Percentiles rank a stretch among this genome's conserved stretches.
Conservation (phyloP, 2,797 vertebrate species). For the Aeoliscus strigatus region DNA sequence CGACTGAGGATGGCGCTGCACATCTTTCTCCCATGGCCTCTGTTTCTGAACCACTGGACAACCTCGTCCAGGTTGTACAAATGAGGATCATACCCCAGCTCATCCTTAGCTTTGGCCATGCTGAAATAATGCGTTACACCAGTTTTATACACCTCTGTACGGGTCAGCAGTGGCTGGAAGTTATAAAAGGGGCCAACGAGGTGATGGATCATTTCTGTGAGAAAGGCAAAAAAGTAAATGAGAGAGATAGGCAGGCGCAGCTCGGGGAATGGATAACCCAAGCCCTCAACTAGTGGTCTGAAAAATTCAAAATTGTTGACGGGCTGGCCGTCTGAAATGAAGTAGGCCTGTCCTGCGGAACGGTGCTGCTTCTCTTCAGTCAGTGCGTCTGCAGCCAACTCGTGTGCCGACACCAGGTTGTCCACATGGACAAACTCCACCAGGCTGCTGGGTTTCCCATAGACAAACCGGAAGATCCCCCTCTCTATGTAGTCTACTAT, state of each 20-base stretch:
- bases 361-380: constrained; percentile 63
- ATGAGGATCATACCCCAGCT: constrained; percentile 83
- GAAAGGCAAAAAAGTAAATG: constrained; percentile 85
- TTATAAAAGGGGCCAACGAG: constrained; percentile 80
- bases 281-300: constrained; percentile 86
- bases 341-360: constrained; percentile 90
- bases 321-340: constrained; percentile 89
- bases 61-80: constrained; percentile 80
- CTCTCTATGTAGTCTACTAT: constrained; percentile 86
- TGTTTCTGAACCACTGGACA: constrained; percentile 85
- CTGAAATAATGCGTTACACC: constrained; percentile 94
- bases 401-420: constrained; percentile 87
- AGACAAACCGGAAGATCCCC: constrained; percentile 88
- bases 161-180: constrained; percentile 92
- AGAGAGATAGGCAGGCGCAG: constrained; percentile 80
- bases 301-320: constrained; percentile 97
- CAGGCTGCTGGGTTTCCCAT: constrained; percentile 80
- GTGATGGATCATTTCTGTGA: constrained; percentile 82
- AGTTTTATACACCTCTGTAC: constrained; percentile 93
- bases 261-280: constrained; percentile 87
- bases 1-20: constrained; percentile 17
- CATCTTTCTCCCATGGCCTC: constrained; percentile 73
- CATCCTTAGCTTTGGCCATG: constrained; percentile 81
- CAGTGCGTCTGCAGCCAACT: constrained; percentile 82
- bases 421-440: constrained; percentile 95